phyloP scores from a whole-genome alignment of 2,113 vertebrate species.

The Dicerorhinus sumatrensis region DNA sequence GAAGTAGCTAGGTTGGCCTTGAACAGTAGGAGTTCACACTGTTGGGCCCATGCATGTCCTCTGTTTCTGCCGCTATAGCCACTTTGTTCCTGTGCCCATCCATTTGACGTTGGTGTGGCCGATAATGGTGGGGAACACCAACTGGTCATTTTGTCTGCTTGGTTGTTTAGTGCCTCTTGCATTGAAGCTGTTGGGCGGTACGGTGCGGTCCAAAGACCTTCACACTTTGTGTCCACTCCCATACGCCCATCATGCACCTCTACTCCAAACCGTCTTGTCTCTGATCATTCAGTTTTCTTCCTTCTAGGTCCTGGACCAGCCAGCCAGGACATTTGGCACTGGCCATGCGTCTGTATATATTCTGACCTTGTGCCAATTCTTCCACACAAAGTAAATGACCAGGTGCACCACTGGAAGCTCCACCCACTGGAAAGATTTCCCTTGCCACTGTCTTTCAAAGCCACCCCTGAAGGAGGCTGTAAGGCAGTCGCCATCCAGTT shows the following conservation, averaged over 20 bases:
- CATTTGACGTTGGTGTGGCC: fast-evolving
- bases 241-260: fast-evolving
- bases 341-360: fast-evolving
- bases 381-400: not conserved
- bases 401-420: not conserved
- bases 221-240: not conserved
- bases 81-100: not conserved
- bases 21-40: not conserved
- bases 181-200: fast-evolving
- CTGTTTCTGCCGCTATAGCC: not conserved
- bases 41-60: not conserved
- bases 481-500: too few relatives aligned
- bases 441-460: not conserved
- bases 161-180: not conserved
- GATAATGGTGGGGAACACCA: not conserved
- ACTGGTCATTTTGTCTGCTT: not conserved
- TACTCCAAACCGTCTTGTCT: not conserved
- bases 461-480: not conserved
- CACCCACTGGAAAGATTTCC: not conserved
- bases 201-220: not conserved
- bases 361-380: not conserved
- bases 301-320: not conserved
- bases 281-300: not conserved
- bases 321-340: not conserved
- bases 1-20: not conserved